Percentiles rank a stretch among this genome's conserved stretches.
These are phyloP conservation scores for Temnothorax nylanderi DNA, from an alignment of 1,140 invertebrate species.

Conservation along the genomic window DNA sequence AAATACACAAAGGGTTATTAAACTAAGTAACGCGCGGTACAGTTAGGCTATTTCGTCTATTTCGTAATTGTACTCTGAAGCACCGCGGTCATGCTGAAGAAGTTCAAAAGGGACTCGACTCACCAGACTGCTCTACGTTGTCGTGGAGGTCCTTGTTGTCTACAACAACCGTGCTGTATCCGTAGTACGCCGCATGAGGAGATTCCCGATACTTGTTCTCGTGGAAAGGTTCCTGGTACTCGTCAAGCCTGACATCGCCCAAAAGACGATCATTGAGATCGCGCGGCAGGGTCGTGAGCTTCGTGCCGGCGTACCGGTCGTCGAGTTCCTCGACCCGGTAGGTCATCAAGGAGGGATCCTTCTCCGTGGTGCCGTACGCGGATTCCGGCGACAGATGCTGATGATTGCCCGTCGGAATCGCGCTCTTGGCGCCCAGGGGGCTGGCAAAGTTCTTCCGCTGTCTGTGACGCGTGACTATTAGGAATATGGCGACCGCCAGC, in stretches of 20 bases:
- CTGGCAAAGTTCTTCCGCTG: slow-evolving; percentile 87
- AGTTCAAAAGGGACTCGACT: slow-evolving; percentile 61
- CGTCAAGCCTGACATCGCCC: slow-evolving; percentile 84
- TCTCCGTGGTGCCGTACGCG: slow-evolving; percentile 83
- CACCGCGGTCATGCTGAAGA: not conserved
- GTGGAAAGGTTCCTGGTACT: slow-evolving; percentile 86
- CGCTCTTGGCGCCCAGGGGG: slow-evolving; percentile 84
- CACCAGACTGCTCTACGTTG: slow-evolving; percentile 85
- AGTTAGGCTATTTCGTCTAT: not conserved
- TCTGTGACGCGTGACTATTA: slow-evolving; percentile 87
- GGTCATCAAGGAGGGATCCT: slow-evolving; percentile 84
- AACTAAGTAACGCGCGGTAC: not conserved
- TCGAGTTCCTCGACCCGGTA: slow-evolving; percentile 84
- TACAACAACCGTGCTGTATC: slow-evolving; percentile 86
- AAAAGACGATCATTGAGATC: slow-evolving; percentile 84
- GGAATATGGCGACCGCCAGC: slow-evolving; percentile 87
- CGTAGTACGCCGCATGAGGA: slow-evolving; percentile 86
- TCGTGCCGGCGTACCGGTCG: slow-evolving; percentile 83
- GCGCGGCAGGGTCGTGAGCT: slow-evolving; percentile 82
- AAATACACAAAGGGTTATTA: not conserved
- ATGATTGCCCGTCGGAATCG: slow-evolving; percentile 82
- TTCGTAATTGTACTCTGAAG: slow-evolving; percentile 11
- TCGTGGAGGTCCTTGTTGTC: slow-evolving; percentile 86
- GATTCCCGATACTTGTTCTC: slow-evolving; percentile 84
- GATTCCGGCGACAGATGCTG: slow-evolving; percentile 84